phyloP scores from a whole-genome alignment of 2,113 vertebrate species.

The Tapirus terrestris region DNA sequence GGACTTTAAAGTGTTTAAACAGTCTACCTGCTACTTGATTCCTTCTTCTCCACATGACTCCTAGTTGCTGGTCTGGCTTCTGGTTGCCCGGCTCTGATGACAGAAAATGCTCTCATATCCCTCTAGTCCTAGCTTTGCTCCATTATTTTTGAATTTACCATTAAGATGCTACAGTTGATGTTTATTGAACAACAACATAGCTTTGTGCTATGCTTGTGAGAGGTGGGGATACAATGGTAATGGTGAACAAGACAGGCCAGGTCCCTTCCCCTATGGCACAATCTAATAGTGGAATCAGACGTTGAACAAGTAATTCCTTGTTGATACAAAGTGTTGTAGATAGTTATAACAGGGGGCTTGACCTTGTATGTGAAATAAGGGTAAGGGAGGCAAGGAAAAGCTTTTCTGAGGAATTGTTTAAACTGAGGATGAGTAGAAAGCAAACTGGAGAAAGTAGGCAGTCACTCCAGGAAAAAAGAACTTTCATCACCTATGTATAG shows the following conservation, averaged over 20 bases:
- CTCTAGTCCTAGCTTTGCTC: neutral
- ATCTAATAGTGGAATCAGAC: neutral
- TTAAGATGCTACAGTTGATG: neutral
- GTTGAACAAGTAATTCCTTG: constrained; percentile 28
- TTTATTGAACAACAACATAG: neutral
- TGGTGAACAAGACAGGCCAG: neutral
- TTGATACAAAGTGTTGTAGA: neutral
- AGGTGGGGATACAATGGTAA: neutral
- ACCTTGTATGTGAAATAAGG: neutral
- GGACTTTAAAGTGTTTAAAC: neutral
- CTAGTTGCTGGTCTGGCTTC: neutral
- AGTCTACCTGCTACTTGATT: neutral
- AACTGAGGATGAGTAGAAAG: constrained; percentile 40
- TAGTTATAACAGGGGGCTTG: neutral
- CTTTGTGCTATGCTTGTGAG: neutral
- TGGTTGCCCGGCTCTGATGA: neutral
- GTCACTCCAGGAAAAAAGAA: neutral
- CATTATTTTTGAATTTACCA: constrained; percentile 33
- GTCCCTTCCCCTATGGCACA: neutral
- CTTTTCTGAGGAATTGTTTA: constrained; percentile 51
- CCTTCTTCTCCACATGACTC: neutral
- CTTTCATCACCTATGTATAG: neutral
- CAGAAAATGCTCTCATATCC: neutral
- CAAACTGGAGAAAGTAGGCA: constrained; percentile 12
- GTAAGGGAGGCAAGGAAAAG: neutral